These are phyloP conservation scores for Tenthredo amoena DNA, from an alignment of 2,888 invertebrate genomes.

Conservation along the genomic window DNA sequence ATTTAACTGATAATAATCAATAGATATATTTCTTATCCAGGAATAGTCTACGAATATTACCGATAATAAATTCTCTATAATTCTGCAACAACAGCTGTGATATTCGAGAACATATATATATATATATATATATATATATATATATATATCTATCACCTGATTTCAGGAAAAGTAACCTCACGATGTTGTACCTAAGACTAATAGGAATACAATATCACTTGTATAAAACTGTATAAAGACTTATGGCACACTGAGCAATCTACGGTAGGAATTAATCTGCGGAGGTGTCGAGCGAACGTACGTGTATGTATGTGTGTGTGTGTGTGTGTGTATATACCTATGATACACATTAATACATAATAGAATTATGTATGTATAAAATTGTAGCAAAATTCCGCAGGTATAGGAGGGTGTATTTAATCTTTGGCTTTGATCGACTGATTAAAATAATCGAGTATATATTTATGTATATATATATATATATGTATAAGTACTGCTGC, in stretches of 20 bases:
- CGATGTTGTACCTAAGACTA: not conserved
- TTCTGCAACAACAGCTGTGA: not conserved
- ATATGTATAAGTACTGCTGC: not conserved
- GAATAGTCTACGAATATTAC: not conserved
- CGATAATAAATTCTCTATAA: not conserved
- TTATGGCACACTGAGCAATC: constrained; percentile 15
- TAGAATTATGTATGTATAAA: no score
- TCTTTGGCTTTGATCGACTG: not conserved
- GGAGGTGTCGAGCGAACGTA: not conserved
- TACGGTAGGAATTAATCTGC: not conserved
- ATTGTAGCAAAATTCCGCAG: no score
- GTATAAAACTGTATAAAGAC: not conserved
- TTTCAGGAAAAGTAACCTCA: not conserved
- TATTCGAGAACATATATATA: not conserved
- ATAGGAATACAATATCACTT: constrained; percentile 18
- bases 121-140: no score
- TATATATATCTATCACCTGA: no score
- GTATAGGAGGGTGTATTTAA: no score
- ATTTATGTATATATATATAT: not conserved
- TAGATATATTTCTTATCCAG: no score
- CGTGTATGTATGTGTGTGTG: not conserved
- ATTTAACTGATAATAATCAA: no score
- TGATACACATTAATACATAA: no score
- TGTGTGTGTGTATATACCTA: not conserved
- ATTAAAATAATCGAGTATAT: no score